Evolutionary conservation across 1,140 invertebrate species (phyloP).

Genomic region (Oncopodura yosiiana): DNA sequence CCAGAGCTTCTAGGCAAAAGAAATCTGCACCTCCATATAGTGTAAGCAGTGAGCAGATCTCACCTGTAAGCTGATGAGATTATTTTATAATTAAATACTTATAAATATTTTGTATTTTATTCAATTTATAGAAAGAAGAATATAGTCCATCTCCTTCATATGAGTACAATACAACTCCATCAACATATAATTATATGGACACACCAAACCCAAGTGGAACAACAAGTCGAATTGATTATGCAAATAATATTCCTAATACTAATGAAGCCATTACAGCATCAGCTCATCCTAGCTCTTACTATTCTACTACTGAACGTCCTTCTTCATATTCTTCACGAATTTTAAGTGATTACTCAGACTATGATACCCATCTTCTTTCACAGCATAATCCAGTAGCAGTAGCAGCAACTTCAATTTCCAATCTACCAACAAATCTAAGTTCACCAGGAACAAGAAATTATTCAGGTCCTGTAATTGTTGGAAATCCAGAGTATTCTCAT

Average conservation of each 20-base stretch:
- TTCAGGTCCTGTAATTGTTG: constrained; percentile 14
- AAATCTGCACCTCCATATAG: constrained; percentile 20
- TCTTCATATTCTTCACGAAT: constrained; percentile 37
- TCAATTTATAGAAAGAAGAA: constrained; percentile 17
- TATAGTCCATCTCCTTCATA: constrained; percentile 33
- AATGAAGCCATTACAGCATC: constrained; percentile 27
- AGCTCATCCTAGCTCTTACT: constrained; percentile 30
- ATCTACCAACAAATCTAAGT: background rate
- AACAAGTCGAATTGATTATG: too few species aligned
- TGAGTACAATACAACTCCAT: constrained; percentile 19
- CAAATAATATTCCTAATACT: too few species aligned
- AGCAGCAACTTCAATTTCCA: background rate
- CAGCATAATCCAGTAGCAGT: background rate
- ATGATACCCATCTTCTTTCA: background rate
- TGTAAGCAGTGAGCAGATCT: constrained; percentile 22
- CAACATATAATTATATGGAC: constrained; percentile 18
- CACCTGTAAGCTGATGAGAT: constrained; percentile 17
- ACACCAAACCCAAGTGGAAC: constrained; percentile 18
- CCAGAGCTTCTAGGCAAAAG: constrained; percentile 8
- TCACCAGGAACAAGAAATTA: constrained; percentile 11
- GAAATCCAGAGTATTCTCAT: constrained; percentile 26
- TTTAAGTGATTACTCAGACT: constrained; percentile 10
- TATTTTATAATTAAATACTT: background rate
- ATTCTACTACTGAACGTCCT: constrained; percentile 23
- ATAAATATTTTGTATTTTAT: background rate